phyloP scores from a whole-genome alignment of 2,888 invertebrate genomes.

The Tethea ocularis region DNA sequence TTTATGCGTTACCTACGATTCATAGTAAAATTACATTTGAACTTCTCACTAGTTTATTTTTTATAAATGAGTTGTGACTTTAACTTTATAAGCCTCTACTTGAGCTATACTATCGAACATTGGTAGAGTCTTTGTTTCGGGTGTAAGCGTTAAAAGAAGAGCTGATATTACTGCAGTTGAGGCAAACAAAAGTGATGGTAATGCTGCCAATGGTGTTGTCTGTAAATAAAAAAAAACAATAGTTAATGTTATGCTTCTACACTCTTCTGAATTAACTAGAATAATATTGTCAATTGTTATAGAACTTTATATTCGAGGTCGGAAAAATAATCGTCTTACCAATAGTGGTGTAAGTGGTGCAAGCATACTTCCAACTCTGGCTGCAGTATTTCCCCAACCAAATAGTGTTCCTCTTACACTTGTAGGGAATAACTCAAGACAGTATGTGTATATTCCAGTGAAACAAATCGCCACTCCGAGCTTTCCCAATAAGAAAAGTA shows the following conservation, averaged over 20 bases:
- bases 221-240: slow-evolving; percentile 34
- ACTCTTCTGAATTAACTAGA: too few relatives aligned
- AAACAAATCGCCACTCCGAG: slow-evolving; percentile 65
- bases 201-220: slow-evolving; percentile 45
- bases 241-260: not conserved
- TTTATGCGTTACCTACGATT: not conserved
- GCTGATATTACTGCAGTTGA: slow-evolving; percentile 55
- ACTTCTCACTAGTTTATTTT: not conserved
- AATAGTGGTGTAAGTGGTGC: slow-evolving; percentile 67
- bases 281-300: too few relatives aligned
- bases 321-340: too few relatives aligned
- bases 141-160: slow-evolving; percentile 54
- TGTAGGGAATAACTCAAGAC: slow-evolving; percentile 68
- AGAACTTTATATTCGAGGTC: too few relatives aligned
- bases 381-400: slow-evolving; percentile 63
- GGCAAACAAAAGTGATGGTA: slow-evolving; percentile 65
- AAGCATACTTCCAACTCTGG: slow-evolving; percentile 67
- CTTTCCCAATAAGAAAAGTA: slow-evolving; percentile 62
- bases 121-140: slow-evolving; percentile 65
- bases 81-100: slow-evolving; percentile 52
- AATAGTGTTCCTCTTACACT: slow-evolving; percentile 67
- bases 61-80: slow-evolving; percentile 34
- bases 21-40: not conserved
- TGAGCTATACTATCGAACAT: slow-evolving; percentile 69
- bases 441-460: slow-evolving; percentile 68